Evolutionary conservation across 2,113 vertebrate species (phyloP).

Genomic region (Trochalopteron elliotii): DNA sequence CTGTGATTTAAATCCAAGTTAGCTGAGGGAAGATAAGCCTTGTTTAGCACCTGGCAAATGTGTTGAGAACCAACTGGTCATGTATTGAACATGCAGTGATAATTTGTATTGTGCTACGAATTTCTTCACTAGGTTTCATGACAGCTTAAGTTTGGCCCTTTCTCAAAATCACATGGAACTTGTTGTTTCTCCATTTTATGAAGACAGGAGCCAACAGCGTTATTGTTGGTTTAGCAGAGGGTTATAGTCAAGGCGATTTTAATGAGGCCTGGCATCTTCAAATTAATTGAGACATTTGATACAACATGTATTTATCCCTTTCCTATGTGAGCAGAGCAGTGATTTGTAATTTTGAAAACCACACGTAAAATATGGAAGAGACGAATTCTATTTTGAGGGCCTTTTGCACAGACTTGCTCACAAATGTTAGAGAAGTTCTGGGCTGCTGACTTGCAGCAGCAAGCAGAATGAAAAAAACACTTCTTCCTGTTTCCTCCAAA

Average conservation of each 20-base stretch:
- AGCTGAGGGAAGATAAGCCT: not conserved
- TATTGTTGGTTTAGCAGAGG: not conserved
- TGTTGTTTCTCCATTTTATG: not conserved
- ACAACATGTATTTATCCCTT: not conserved
- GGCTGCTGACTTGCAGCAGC: not conserved
- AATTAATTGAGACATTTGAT: not conserved
- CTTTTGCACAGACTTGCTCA: not conserved
- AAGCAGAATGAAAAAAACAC: not conserved
- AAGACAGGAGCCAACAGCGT: not conserved
- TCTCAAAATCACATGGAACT: not conserved
- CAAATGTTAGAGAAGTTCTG: not conserved
- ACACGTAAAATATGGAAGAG: not conserved
- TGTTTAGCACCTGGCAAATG: not conserved
- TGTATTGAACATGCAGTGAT: not conserved
- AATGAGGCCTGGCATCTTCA: not conserved
- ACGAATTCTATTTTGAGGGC: not conserved
- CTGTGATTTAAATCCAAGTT: not conserved
- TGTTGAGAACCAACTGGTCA: not conserved
- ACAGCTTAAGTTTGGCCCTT: not conserved
- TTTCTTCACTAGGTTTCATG: not conserved
- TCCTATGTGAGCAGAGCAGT: not conserved
- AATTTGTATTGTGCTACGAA: too few species aligned
- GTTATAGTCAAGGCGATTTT: not conserved
- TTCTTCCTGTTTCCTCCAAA: slow-evolving; percentile 16
- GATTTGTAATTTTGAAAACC: not conserved